Evolutionary conservation across 2,888 invertebrate genomes (phyloP), one percentile per base, ranked within the genome.

Genomic region (Stenotaenia linearis): DNA sequence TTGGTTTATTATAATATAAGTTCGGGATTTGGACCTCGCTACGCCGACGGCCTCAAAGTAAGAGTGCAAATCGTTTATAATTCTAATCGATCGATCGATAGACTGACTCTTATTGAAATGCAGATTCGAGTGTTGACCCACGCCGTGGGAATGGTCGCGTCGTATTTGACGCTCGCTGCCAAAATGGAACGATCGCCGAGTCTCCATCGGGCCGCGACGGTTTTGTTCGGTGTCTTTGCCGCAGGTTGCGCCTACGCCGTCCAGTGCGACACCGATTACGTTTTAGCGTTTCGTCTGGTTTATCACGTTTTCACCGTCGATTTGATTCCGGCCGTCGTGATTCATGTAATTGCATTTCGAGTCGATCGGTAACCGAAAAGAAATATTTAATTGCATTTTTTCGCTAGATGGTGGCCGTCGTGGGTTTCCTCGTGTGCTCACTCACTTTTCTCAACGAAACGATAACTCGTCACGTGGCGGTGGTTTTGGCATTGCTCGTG

Each of bases 401-500:
- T 56, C 10, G 12, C 7, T 45, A 78, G 61, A 78, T 78, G 78
- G 28, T 78, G 21, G 78, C 78, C 5, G 78, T 78, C 4, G 78
- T 78, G 6, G 78, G 78, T 7, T 78, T 78, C 32, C 30, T 78
- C 30, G 78, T 61, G n/a, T 78, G 78, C 21, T 7, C 78, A 5
- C 61, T 78, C 9, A 61, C 78, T 10, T 78, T 78, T 30, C 78
- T 78, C n/a, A 78, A 78, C 61, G 78, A 78, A 56, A 78, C 78
- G 28, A 78, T 78, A 21, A 78, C 78, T 6, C 50, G 78, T 56
- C 61, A 78, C 61, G 61, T 78, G 28, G 78, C 78, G 21, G 21
- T 61, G 56, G 78, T 32, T 4, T 61, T 78, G n/a, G 78, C 78
- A 6, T 15, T 50, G 28, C 30, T 78, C 6, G 61, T 78, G 25